Evolutionary conservation across 2,888 invertebrate genomes (phyloP).

Genomic region (Ophion costatus): DNA sequence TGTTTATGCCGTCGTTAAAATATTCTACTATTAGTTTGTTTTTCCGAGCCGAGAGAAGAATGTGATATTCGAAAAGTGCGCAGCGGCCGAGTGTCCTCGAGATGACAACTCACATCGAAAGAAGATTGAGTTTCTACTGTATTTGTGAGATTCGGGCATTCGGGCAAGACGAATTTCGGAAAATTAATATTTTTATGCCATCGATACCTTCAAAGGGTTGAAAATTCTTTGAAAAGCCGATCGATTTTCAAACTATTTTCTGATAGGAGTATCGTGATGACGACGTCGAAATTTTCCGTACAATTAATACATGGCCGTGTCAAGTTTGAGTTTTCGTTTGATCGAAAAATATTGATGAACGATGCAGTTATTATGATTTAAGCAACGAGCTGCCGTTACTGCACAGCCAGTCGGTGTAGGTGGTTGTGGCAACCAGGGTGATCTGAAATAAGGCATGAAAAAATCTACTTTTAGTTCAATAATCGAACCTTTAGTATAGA

Average conservation of each 20-base stretch:
- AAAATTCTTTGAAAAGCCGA: background rate
- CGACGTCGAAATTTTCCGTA: no score
- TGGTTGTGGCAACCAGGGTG: no score
- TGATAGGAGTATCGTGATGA: no score
- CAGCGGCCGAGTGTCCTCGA: slow-evolving; percentile 2
- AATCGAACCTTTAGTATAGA: no score
- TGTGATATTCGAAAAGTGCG: slow-evolving; percentile 7
- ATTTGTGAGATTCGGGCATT: background rate
- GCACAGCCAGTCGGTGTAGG: no score
- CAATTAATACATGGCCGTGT: no score
- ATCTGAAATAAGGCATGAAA: no score
- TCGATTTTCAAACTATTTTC: background rate
- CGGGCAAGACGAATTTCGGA: background rate
- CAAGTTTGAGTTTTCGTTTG: no score
- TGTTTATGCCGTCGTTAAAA: slow-evolving; percentile 43
- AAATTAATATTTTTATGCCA: background rate
- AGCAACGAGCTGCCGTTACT: no score
- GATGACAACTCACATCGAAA: background rate
- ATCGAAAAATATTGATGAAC: no score
- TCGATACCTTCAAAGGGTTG: background rate
- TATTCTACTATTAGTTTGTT: slow-evolving; percentile 56
- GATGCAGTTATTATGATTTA: no score
- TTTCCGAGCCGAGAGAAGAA: slow-evolving; percentile 20
- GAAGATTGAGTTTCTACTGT: background rate
- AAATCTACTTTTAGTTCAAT: no score